Evolutionary conservation across 1,140 invertebrate genomes (phyloP), one percentile per base, ranked within the genome.

Genomic region (Drosophila azteca): DNA sequence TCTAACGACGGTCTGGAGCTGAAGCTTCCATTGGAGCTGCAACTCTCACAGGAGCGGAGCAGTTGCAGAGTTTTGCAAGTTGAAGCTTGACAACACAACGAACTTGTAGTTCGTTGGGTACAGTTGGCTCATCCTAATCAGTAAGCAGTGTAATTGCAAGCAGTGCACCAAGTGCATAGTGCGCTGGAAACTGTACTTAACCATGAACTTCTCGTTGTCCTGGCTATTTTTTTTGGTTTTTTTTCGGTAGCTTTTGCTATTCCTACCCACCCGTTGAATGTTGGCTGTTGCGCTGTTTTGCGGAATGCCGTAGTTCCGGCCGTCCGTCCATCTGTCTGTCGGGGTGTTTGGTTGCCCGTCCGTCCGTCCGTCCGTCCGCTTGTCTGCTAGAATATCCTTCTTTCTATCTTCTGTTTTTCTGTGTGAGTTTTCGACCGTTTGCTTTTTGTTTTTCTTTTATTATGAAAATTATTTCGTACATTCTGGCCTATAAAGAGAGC

Each of bases 381-480:
- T 51, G 39, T 59, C 52, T 9, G 41, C 51, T n/a, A 13, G 35
- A 39, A 39, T 13, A 39, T 39, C 11, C 11, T 39, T 22, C 35
- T 15, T 24, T 35, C 54, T 41, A 45, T 65, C 44, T 51, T 46
- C 43, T 44, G 13, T 44, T 65, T 57, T 55, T 45, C 9, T 46
- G 26, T 45, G 45, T 72, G 52, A 39, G 62, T 29, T 65, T 61
- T 51, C 24, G 26, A 31, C 9, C 52, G 29, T 26, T 72, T 31
- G 57, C 29, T 50, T 51, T 64, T 74, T 68, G 49, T 76, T 83
- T 68, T 84, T 48, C 66, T 78, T 85, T 87, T 81, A 75, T 85
- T 78, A 71, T 75, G 57, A 85, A 77, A 85, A 85, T 76, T 71
- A 82, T 85, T 75, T 62, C 75, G 63, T 87, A 70, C 82, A 87